Evolutionary conservation across 2,797 vertebrate genomes (phyloP).

Genomic region (Caiman crocodilus): DNA sequence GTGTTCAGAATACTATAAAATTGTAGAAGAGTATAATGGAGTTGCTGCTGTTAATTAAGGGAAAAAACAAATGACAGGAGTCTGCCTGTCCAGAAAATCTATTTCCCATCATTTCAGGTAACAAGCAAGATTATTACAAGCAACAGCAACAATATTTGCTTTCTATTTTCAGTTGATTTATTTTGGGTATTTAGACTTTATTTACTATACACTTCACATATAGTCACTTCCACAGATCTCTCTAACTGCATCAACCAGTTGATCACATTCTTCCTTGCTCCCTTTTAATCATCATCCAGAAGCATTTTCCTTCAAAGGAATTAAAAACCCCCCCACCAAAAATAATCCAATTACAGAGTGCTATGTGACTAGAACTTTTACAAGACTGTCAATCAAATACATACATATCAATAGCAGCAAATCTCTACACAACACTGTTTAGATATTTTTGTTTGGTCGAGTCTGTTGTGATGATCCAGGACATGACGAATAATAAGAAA

Average conservation of each 20-base stretch:
- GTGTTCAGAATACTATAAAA: background rate
- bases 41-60: background rate
- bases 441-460: too few species aligned
- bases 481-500: too few species aligned
- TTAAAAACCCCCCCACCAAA: background rate
- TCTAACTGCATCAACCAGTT: background rate
- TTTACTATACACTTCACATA: background rate
- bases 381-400: background rate
- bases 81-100: background rate
- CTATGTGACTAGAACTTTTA: background rate
- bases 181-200: background rate
- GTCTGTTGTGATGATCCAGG: too few species aligned
- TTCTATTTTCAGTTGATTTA: background rate
- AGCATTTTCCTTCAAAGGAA: background rate
- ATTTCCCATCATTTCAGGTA: background rate
- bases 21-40: background rate
- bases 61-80: background rate
- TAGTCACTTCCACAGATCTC: background rate
- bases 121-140: background rate
- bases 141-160: background rate
- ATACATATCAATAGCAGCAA: background rate
- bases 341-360: background rate
- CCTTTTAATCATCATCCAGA: background rate
- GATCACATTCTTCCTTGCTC: background rate
- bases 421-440: background rate